These are phyloP conservation scores for Chorisops tibialis DNA, from an alignment of 2,888 invertebrate species.

Conservation along the genomic window DNA sequence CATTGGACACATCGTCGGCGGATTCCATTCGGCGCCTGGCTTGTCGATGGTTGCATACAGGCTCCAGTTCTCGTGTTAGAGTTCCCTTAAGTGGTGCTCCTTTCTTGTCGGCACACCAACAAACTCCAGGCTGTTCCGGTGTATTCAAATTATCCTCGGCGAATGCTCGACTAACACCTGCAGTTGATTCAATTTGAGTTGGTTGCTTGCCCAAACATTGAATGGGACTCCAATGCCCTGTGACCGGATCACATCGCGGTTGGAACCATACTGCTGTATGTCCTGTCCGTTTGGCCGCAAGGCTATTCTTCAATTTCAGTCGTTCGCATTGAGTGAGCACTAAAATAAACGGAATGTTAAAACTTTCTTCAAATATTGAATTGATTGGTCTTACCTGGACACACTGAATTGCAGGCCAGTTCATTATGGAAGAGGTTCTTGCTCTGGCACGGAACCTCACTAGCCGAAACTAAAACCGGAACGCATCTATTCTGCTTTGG, in stretches of 20 bases:
- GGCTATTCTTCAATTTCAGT: conserved; percentile 72
- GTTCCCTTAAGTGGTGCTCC: conserved; percentile 80
- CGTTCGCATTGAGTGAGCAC: conserved; percentile 79
- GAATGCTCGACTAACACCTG: conserved; percentile 39
- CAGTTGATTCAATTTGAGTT: conserved; percentile 40
- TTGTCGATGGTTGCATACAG: conserved; percentile 76
- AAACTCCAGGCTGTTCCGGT: conserved; percentile 61
- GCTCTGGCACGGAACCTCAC: conserved; percentile 73
- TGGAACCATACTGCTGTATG: conserved; percentile 58
- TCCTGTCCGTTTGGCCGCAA: conserved; percentile 64
- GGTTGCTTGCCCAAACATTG: conserved; percentile 67
- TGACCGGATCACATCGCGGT: conserved; percentile 69
- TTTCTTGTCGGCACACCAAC: conserved; percentile 82
- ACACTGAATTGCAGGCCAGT: conserved; percentile 73
- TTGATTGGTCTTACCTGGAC: conserved; percentile 60
- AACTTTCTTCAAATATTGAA: conserved; percentile 6
- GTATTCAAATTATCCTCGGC: conserved; percentile 27
- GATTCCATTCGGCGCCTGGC: conserved; percentile 59
- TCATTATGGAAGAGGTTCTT: conserved; percentile 82
- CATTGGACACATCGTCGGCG: conserved; percentile 51
- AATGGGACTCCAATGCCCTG: conserved; percentile 76
- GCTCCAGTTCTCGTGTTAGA: conserved; percentile 69
- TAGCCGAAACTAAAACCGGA: conserved; percentile 56
- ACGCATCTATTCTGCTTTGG: conserved; percentile 73
- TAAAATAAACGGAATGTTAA: conserved; percentile 40